Conservation (phyloP, 2,113 vertebrate genomes). For the Conger conger region DNA sequence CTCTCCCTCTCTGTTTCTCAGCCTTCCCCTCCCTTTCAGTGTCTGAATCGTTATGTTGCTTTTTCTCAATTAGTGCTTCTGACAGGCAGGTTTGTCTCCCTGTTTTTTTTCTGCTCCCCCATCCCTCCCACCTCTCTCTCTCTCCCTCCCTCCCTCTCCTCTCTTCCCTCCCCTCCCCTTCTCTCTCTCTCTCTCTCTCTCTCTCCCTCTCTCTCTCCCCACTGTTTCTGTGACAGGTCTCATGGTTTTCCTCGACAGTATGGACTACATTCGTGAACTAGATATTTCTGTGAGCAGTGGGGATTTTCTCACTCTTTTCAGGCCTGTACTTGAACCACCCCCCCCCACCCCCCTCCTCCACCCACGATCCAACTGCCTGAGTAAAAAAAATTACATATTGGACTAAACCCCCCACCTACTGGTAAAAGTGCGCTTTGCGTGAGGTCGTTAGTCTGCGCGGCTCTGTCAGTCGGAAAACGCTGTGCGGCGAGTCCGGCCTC, state of each 20-base stretch:
- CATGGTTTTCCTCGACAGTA: neutral
- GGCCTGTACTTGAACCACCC: neutral
- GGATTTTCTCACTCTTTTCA: neutral
- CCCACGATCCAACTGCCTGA: no score
- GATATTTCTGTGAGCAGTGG: neutral
- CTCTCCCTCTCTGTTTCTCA: neutral
- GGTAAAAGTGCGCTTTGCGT: neutral
- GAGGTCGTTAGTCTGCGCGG: neutral
- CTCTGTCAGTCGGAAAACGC: neutral
- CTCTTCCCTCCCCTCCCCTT: constrained; percentile 20
- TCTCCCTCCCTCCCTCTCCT: constrained; percentile 40
- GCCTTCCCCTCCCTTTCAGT: constrained; percentile 50
- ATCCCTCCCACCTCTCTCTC: constrained; percentile 11
- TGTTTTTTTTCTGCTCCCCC: constrained; percentile 48
- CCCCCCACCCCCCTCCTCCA: neutral
- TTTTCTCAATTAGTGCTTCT: constrained; percentile 69
- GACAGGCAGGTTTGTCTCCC: constrained; percentile 61
- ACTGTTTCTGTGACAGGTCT: constrained; percentile 21
- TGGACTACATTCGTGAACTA: neutral
- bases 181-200: constrained; percentile 34
- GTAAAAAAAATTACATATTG: no score
- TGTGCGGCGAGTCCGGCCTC: neutral
- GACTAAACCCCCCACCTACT: no score
- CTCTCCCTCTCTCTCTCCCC: constrained; percentile 24
- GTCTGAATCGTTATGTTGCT: constrained; percentile 62